Evolutionary conservation across 2,113 vertebrate species (phyloP).

Genomic region (Leuciscus idus): DNA sequence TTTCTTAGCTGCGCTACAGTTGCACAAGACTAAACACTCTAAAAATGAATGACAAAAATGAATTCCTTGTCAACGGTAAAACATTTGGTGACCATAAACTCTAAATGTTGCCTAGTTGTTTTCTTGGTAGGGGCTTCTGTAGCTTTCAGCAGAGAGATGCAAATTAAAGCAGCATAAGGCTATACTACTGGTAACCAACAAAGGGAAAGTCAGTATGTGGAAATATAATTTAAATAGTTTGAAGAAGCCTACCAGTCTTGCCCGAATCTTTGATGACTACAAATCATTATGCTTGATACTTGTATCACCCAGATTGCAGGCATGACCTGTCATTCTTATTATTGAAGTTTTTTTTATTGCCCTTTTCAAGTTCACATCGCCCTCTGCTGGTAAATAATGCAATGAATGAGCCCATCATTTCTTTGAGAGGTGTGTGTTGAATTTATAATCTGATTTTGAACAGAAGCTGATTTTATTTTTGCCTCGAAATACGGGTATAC

Average conservation of each 20-base stretch:
- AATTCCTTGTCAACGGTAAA: no score
- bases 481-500: background rate
- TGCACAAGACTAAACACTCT: background rate
- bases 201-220: background rate
- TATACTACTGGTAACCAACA: background rate
- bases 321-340: background rate
- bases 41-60: background rate
- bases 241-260: background rate
- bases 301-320: background rate
- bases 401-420: background rate
- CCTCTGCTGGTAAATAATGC: constrained; percentile 15
- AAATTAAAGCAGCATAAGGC: no score
- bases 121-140: background rate
- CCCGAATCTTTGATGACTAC: background rate
- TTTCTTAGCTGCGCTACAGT: background rate
- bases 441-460: background rate
- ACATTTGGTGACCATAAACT: background rate
- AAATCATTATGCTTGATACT: background rate
- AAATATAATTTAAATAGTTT: background rate
- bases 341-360: background rate
- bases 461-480: background rate
- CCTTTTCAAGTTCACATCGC: background rate
- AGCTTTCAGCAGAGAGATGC: background rate
- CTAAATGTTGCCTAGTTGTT: background rate
- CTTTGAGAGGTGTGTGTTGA: background rate